Percentiles rank a stretch among this genome's conserved stretches.
These are phyloP conservation scores for Hemicordylus capensis DNA, from an alignment of 2,113 vertebrate genomes.

Conservation along the genomic window DNA sequence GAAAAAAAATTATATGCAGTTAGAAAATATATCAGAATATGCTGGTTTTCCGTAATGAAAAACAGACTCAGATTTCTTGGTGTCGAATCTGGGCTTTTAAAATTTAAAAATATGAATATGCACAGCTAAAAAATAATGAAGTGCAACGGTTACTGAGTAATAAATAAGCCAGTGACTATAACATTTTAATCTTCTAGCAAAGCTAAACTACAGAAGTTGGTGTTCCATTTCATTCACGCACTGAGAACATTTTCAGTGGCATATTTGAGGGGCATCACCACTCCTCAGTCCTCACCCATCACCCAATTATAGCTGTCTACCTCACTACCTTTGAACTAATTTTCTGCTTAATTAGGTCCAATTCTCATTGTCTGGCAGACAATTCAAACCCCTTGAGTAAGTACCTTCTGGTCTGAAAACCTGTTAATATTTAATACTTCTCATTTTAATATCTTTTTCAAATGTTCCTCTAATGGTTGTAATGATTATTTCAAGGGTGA, in stretches of 20 bases:
- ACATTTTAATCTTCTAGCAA: not conserved
- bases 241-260: not conserved
- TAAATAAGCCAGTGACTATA: too few species aligned
- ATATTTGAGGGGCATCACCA: constrained; percentile 21
- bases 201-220: not conserved
- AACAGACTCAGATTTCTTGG: not conserved
- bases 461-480: constrained; percentile 28
- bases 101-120: not conserved
- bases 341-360: constrained; percentile 55
- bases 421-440: constrained; percentile 48
- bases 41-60: not conserved
- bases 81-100: not conserved
- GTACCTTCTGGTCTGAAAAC: constrained; percentile 48
- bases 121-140: not conserved
- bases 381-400: constrained; percentile 51
- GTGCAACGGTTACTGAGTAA: not conserved
- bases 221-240: not conserved
- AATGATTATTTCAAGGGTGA: constrained; percentile 42
- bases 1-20: not conserved
- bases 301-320: constrained; percentile 2
- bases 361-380: constrained; percentile 36
- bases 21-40: not conserved
- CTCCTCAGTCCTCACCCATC: not conserved
- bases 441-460: constrained; percentile 53
- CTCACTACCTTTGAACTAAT: constrained; percentile 49